Conservation (phyloP, 2,888 invertebrate species). For the Linhomoeus sp. region DNA sequence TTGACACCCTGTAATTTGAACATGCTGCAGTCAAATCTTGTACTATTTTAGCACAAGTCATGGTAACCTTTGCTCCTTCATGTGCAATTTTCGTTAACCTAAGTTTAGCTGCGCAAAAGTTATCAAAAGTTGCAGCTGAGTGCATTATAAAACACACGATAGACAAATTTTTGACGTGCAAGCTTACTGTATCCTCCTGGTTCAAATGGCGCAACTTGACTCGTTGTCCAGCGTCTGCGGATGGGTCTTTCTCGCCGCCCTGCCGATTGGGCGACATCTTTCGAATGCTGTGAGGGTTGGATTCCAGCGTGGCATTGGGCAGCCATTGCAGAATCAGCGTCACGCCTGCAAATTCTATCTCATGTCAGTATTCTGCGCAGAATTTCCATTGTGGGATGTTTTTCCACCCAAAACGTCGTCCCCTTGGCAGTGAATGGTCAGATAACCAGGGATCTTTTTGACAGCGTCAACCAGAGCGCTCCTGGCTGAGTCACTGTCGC, state of each 20-base stretch:
- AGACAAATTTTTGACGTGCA: no score
- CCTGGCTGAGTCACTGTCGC: background rate
- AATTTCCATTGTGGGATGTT: no score
- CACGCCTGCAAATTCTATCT: conserved; percentile 33
- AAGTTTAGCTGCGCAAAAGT: no score
- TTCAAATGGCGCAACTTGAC: conserved; percentile 4
- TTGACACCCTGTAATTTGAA: no score
- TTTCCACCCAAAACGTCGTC: conserved; percentile 37
- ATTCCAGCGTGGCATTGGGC: conserved; percentile 66
- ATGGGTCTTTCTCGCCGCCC: conserved; percentile 1
- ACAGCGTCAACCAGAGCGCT: conserved; percentile 39
- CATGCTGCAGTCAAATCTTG: no score
- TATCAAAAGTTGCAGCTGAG: no score
- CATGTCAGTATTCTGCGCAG: no score
- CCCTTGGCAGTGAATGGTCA: conserved; percentile 50
- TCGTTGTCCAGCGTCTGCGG: conserved; percentile 1
- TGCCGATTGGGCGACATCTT: conserved; percentile 3
- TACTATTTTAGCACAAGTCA: no score
- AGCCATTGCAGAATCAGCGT: conserved; percentile 80
- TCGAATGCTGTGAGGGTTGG: conserved; percentile 50
- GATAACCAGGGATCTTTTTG: conserved; percentile 66
- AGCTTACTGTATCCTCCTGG: background rate
- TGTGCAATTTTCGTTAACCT: no score
- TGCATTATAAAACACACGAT: no score
- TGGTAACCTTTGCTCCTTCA: no score